Evolutionary conservation across 2,797 vertebrate species (phyloP), one percentile per base, ranked within the genome.

Genomic region (Rhadinocentrus ornatus): DNA sequence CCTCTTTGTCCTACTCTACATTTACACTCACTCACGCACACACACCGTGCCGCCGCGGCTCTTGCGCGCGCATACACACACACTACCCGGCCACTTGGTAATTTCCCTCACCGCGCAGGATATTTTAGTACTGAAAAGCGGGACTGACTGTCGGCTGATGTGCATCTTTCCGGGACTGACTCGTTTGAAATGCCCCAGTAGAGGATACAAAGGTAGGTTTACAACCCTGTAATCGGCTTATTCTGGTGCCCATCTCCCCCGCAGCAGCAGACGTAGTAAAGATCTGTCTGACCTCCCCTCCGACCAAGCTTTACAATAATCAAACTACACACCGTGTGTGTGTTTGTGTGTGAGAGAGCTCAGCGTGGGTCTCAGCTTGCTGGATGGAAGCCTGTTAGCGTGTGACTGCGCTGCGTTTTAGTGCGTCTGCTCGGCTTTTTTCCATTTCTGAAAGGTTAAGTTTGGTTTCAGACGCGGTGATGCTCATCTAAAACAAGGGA

Each of bases 121-220:
- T 83, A 83, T 90, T 86, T 79, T 63, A 48, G 76, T 71, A 81
- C 71, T 22, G 78, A 82, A 89, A 48, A 89, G 87, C 89, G 83
- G 82, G 76, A 79, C 62, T n/a, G 76, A 77, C 84, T 72, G 84
- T 84, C 80, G 75, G 84, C 77, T 59, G 46, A 81, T 75, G 87
- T 81, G 88, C 92, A 88, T 88, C 90, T 88, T 48, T 81, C 86
- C 24, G 18, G 73, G 73, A 71, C 86, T 73, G 84, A 9, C 79
- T 54, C 6, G 72, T 71, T 62, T 80, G 90, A 83, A 85, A 93
- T 93, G 93, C 90, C 68, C 89, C 86, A 83, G 84, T 86, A 86
- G 88, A 84, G 78, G 65, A 86, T 64, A 85, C 63, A 74, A 88
- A 92, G 93, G 93, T 94, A 92, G 79, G 93, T 86, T 31, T 39